phyloP scores from a whole-genome alignment of 2,113 vertebrate species.

The Pseudonaja textilis region DNA sequence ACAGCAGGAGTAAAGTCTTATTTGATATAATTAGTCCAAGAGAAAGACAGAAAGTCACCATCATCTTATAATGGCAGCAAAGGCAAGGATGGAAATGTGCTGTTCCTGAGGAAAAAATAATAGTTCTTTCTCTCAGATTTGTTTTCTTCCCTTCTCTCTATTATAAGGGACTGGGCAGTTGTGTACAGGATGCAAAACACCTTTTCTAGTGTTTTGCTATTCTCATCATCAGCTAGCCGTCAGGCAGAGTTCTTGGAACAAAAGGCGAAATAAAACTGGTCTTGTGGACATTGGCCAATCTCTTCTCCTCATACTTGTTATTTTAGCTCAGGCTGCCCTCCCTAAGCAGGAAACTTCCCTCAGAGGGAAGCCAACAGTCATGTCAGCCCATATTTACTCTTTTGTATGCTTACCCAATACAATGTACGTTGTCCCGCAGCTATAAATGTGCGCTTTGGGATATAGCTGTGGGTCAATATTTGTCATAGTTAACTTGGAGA shows the following conservation, averaged over 20 bases:
- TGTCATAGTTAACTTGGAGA: neutral
- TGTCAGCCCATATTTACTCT: neutral
- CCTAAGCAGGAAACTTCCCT: slow-evolving; percentile 38
- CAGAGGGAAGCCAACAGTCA: neutral
- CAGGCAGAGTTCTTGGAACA: slow-evolving; percentile 15
- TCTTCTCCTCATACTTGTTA: slow-evolving; percentile 36
- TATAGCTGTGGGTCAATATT: neutral
- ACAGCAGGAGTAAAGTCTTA: neutral
- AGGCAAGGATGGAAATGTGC: slow-evolving; percentile 6
- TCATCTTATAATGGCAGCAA: slow-evolving; percentile 31
- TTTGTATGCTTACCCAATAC: neutral
- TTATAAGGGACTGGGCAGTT: neutral
- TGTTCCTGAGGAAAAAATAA: neutral
- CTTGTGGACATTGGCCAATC: slow-evolving; percentile 30
- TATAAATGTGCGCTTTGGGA: accelerated
- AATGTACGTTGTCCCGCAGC: accelerated
- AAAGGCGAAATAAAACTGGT: slow-evolving; percentile 26
- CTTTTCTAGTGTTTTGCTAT: slow-evolving; percentile 10
- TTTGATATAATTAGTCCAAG: neutral
- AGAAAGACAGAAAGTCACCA: slow-evolving; percentile 2
- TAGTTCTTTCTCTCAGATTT: slow-evolving; percentile 5
- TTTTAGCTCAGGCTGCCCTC: slow-evolving; percentile 36
- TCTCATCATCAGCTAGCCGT: slow-evolving; percentile 10
- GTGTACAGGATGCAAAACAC: neutral
- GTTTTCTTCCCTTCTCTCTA: neutral